phyloP scores from a whole-genome alignment of 1,140 invertebrate species.

The Drosophila nigromelanica region DNA sequence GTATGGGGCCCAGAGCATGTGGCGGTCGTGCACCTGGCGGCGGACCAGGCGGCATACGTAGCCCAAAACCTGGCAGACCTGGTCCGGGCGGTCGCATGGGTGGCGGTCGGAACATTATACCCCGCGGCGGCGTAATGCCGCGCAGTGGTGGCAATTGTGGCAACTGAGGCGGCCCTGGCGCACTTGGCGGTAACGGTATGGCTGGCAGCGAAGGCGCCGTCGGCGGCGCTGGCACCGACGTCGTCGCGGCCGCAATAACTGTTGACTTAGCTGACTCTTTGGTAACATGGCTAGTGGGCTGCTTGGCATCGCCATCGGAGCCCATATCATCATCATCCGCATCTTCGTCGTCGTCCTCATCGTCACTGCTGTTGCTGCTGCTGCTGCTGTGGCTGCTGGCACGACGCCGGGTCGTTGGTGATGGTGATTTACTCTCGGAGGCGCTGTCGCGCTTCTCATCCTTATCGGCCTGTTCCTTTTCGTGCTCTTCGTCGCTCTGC shows the following conservation, averaged over 20 bases:
- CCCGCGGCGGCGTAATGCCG: slow-evolving; percentile 64
- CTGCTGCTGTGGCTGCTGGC: slow-evolving; percentile 19
- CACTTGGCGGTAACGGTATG: slow-evolving; percentile 56
- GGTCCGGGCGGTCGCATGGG: slow-evolving; percentile 84
- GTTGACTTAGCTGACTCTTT: slow-evolving; percentile 27
- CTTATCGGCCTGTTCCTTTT: slow-evolving; percentile 9
- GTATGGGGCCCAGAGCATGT: slow-evolving; percentile 86
- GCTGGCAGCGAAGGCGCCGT: slow-evolving; percentile 51
- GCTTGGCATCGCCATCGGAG: slow-evolving; percentile 31
- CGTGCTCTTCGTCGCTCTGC: slow-evolving; percentile 41
- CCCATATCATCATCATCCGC: slow-evolving; percentile 46
- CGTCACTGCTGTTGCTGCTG: slow-evolving; percentile 41
- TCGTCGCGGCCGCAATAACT: not conserved
- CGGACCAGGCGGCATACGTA: slow-evolving; percentile 86
- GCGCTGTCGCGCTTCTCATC: slow-evolving; percentile 49
- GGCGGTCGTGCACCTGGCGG: slow-evolving; percentile 87
- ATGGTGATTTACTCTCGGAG: slow-evolving; percentile 56
- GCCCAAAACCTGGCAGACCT: slow-evolving; percentile 68
- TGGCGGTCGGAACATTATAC: slow-evolving; percentile 87
- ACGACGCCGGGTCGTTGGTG: slow-evolving; percentile 26
- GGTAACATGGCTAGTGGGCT: slow-evolving; percentile 10
- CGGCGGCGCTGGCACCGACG: slow-evolving; percentile 46
- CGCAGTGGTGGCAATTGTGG: slow-evolving; percentile 70
- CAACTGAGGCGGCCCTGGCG: slow-evolving; percentile 69
- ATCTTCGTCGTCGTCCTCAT: slow-evolving; percentile 42